These are phyloP conservation scores for Simalia tracyae DNA, from an alignment of 2,797 vertebrate species.

Conservation along the genomic window DNA sequence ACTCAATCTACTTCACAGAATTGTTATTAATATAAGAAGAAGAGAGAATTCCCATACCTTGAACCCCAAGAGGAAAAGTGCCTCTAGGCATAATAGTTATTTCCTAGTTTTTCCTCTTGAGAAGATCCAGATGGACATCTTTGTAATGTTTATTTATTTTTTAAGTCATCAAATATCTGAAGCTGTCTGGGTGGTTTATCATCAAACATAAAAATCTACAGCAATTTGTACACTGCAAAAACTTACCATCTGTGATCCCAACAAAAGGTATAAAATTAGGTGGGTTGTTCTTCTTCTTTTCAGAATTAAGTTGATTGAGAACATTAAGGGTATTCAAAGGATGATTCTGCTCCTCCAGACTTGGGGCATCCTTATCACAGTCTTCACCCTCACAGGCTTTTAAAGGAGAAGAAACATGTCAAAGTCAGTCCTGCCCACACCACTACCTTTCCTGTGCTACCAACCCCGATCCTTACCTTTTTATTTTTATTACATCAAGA, in stretches of 20 bases:
- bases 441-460: background rate
- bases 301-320: constrained; percentile 4
- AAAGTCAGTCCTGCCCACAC: background rate
- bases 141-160: background rate
- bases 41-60: background rate
- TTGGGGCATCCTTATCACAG: background rate
- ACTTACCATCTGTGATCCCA: constrained; percentile 28
- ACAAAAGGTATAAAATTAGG: background rate
- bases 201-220: background rate
- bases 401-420: background rate
- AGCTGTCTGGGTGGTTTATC: background rate
- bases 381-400: background rate
- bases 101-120: background rate
- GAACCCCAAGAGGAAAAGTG: background rate
- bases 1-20: background rate
- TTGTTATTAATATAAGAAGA: background rate
- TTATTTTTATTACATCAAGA: background rate
- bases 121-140: background rate
- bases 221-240: background rate
- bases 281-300: constrained; percentile 19
- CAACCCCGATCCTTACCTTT: background rate
- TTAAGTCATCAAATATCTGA: background rate
- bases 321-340: constrained; percentile 16
- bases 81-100: background rate
- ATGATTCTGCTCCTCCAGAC: background rate